Evolutionary conservation across 2,113 vertebrate genomes (phyloP), one percentile per base, ranked within the genome.

Genomic region (Emydocephalus ijimae): DNA sequence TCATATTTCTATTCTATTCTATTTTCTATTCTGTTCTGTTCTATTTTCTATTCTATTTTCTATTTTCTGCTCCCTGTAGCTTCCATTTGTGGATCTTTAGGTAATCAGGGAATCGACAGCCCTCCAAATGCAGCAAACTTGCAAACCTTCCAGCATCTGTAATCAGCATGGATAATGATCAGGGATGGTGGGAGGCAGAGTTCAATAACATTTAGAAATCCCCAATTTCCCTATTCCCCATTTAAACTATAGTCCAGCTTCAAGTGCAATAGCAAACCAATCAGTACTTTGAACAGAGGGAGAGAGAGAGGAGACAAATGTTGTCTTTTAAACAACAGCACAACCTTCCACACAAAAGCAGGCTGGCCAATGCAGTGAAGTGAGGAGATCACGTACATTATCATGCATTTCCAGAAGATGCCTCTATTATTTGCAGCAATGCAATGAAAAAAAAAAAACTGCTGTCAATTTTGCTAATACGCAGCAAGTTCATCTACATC

Each of bases 401-500:
- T 21, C 69, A 95, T 97, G 93, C 95, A 64, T 57, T 34, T 85
- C 92, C 92, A 91, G 90, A n/a, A 91, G 39, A 92, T 50, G 43
- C 91, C 92, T 88, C 91, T 92, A 94, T 93, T 59, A 87, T 89
- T 90, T 0, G 15, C 91, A 87, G 69, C 8, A 43, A 81, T 81
- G 74, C 34, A 39, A 85, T 94, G 91, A 92, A 95, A 64, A 93
- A 95, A 39, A 39, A 95, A 94, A 95, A 95, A 93, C 89, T 89
- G 89, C 93, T 93, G 24, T 88, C 95, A 97, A 97, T 95, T 96
- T 95, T 96, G 96, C 97, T 97, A 96, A 95, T 96, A 97, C 97
- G 96, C 95, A 97, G 97, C 94, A 96, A 94, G 94, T 95, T 97
- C 96, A 95, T 97, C 96, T 97, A 97, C 97, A 97, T 96, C 93